Conservation (phyloP, 2,113 vertebrate species). For the Catharus bicknelli region DNA sequence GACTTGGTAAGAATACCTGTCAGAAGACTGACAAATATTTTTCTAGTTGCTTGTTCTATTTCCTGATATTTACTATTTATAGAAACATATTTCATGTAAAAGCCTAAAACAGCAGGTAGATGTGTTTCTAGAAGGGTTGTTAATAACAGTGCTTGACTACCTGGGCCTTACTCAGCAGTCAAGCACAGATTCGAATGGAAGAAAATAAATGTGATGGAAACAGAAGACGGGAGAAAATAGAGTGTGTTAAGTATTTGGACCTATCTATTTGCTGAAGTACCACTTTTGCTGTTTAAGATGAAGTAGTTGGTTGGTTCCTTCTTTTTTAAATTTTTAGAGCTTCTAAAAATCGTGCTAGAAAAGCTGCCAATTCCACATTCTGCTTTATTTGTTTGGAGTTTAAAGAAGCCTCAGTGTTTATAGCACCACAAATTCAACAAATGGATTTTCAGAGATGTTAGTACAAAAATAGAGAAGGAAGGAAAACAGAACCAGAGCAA, state of each 20-base stretch:
- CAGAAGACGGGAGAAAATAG: not conserved
- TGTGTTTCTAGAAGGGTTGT: not conserved
- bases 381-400: not conserved
- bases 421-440: not conserved
- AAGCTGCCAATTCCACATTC: not conserved
- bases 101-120: not conserved
- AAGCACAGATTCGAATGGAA: not conserved
- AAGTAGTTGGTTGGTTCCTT: not conserved
- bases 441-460: not conserved
- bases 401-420: not conserved
- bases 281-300: not conserved
- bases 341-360: not conserved
- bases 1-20: not conserved
- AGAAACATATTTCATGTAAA: not conserved
- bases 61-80: not conserved
- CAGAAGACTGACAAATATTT: not conserved
- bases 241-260: not conserved
- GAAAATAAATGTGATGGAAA: not conserved
- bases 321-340: not conserved
- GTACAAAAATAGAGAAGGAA: conserved; percentile 11
- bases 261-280: not conserved
- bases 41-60: not conserved
- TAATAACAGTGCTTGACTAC: not conserved
- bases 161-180: not conserved
- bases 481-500: not conserved